Base-by-base conservation (phyloP, 2,113 vertebrate species). In the Aegypius monachus region DNA sequence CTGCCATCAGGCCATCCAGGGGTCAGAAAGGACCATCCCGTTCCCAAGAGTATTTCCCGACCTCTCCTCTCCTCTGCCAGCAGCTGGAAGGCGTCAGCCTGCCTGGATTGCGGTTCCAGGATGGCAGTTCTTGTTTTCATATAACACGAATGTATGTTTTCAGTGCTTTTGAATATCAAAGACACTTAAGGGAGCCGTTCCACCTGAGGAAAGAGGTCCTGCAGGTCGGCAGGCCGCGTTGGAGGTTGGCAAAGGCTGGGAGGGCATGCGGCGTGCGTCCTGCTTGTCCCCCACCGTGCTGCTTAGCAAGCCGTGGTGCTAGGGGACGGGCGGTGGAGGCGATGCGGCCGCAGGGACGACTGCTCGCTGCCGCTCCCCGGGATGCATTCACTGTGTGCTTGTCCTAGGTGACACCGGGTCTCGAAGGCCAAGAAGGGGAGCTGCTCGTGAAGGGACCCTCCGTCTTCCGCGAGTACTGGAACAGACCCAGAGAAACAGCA, bases 381-480 rank as follows among this genome's bases (percentile, higher is more conserved):
- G 38, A 1, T 40, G 32, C 40, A 14, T 48, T 89, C 16, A 11
- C 23, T 16, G 15, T 90, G 29, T 90, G 6, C 22, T 78, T 88
- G 48, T 52, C 78, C 19, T 93, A 99, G 99, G 99, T 99, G 61
- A 98, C 97, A 1, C 96, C 98, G 0, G 99, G 99, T 52, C 96
- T 99, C 11, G 98, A 99, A 74, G 98, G 97, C 6, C 99, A 98
- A 55, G 99, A 99, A 67, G 99, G 99, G 17, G 99, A 99, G 91
- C 98, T 99, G 89, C 96, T 99, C 12, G 99, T 99, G 74, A 98
- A 94, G 65, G 99, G 99, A 6, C 97, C 98, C 1, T 98, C 98
- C 0, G 99, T 99, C 75, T 99, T 99, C 94, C 98, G 95, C 3
- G 98, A 99, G 85, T 99, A 99, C 98, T 99, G 99, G 99, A 99